Percentiles rank a stretch among this genome's conserved stretches.
Conservation (phyloP, 2,113 vertebrate species). For the Odocoileus virginianus region DNA sequence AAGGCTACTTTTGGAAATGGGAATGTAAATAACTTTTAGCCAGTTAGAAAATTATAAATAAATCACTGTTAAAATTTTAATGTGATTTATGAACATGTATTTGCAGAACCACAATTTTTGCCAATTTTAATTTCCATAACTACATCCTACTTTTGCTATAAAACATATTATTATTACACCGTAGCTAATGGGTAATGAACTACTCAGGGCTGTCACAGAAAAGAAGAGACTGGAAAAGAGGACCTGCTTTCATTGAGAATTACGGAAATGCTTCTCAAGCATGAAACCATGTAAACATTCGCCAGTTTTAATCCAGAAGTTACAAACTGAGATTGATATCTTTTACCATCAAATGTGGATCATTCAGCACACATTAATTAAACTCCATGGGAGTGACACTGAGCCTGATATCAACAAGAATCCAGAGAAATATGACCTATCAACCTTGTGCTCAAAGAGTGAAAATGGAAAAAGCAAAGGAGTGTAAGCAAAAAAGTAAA, state of each 20-base stretch:
- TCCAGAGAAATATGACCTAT: neutral
- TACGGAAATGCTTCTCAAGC: constrained; percentile 30
- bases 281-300: constrained; percentile 50
- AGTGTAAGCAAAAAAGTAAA: neutral
- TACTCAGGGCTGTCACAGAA: constrained; percentile 20
- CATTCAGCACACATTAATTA: constrained; percentile 6
- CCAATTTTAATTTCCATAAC: constrained; percentile 13
- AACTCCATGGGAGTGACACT: neutral
- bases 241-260: constrained; percentile 38
- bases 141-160: neutral
- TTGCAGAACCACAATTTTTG: neutral
- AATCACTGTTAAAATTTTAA: neutral
- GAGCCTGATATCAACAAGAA: neutral
- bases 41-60: neutral
- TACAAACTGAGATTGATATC: constrained; percentile 44
- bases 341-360: neutral
- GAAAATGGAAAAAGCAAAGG: neutral
- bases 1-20: neutral
- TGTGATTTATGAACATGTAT: neutral
- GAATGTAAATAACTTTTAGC: neutral
- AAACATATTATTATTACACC: neutral
- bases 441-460: neutral
- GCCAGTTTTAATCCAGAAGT: constrained; percentile 31
- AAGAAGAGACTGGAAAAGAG: neutral
- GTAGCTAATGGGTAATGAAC: constrained; percentile 28